Evolutionary conservation across 2,113 vertebrate genomes (phyloP), one percentile per base, ranked within the genome.

Genomic region (Atlantisia rogersi): DNA sequence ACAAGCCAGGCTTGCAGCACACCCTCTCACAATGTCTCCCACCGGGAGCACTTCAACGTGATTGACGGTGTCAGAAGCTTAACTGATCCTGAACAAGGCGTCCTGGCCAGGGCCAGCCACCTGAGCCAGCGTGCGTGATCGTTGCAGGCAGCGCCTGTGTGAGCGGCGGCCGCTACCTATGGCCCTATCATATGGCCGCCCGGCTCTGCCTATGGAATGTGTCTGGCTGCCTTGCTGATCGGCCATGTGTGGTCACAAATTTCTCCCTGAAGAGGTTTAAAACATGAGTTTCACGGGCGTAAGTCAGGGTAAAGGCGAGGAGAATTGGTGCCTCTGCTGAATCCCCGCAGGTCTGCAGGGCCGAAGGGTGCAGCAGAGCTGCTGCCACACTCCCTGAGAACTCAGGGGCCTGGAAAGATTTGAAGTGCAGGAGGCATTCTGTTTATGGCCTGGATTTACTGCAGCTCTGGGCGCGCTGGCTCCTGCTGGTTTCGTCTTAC

Each of bases 11-110:
- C 76, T 82, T 67, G 76, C 71, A 67, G 85, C 42, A 32, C 31
- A 17, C 17, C 48, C 55, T 60, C 40, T 42, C 65, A 2, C 62
- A 21, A 14, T 32, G 28, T 58, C 31, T 63, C 53, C 44, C 35
- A 3, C 12, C 12, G 7, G 58, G 80, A 88, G 88, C 46, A 1
- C 55, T 42, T 69, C 20, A 2, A 32, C 20, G 39, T 96, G 88
- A 92, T 9, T 62, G 86, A 94, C 16, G 1, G 56, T 90, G 91
- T 97, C 93, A 92, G 88, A 53, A 95, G 94, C 91, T 96, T 92
- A 95, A 78, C 90, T 91, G 94, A 73, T 89, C 83, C 87, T 1
- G 86, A 64, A 91, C 96, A 89, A 68, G 14, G 84, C 90, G 90
- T 94, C 56, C 94, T 87, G 0, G 9, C 52, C 9, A n/a, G 67